phyloP scores from a whole-genome alignment of 2,113 vertebrate genomes.

The Atherinomorus stipes region DNA sequence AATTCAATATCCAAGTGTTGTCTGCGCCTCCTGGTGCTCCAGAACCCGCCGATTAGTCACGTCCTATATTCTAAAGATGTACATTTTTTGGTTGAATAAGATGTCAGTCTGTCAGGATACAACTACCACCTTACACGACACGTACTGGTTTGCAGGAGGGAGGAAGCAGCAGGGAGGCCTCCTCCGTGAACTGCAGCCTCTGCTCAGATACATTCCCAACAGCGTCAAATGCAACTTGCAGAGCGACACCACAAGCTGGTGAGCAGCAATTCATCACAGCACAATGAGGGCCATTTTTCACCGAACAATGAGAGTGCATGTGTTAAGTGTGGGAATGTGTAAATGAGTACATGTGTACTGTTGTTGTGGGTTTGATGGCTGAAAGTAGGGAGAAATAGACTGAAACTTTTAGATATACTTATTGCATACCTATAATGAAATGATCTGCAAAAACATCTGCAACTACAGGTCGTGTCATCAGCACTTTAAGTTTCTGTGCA shows the following conservation, averaged over 20 bases:
- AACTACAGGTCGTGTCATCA: no score
- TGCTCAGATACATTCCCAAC: not conserved
- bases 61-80: constrained; percentile 14
- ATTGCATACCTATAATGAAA: no score
- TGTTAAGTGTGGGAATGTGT: not conserved
- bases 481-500: no score
- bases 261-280: constrained; percentile 4
- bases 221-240: constrained; percentile 7
- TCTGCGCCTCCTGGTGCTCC: constrained; percentile 4
- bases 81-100: not conserved
- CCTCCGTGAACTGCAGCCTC: no score
- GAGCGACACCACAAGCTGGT: constrained; percentile 1
- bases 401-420: no score
- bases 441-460: no score
- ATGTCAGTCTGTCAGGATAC: constrained; percentile 6
- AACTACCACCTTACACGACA: not conserved
- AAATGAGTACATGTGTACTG: no score
- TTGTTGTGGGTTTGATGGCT: no score
- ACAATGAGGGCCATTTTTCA: not conserved
- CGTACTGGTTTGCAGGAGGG: not conserved
- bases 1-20: constrained; percentile 4
- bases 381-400: no score
- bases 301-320: not conserved
- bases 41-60: not conserved
- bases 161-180: not conserved